Evolutionary conservation across 2,797 vertebrate species (phyloP).

Genomic region (Cottoperca gobio): DNA sequence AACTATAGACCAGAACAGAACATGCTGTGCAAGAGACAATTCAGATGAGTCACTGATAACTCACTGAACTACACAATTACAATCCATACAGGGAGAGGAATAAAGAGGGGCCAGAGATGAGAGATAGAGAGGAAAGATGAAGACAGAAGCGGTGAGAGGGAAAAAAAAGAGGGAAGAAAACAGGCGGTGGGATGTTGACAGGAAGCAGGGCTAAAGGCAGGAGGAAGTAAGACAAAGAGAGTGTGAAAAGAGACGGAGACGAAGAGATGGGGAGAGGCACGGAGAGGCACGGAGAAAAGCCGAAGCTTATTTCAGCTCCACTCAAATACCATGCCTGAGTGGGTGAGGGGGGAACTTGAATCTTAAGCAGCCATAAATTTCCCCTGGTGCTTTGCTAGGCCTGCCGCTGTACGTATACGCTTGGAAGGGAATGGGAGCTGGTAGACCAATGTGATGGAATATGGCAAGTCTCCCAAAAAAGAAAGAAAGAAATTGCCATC

Average conservation of each 20-base stretch:
- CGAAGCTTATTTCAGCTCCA: constrained; percentile 34
- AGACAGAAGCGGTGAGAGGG: constrained; percentile 7
- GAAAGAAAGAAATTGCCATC: constrained; percentile 34
- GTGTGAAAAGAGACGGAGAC: constrained; percentile 14
- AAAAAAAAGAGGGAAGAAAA: not conserved
- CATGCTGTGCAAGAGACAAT: constrained; percentile 20
- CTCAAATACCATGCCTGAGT: constrained; percentile 57
- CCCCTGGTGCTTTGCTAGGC: constrained; percentile 47
- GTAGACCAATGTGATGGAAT: constrained; percentile 19
- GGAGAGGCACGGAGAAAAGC: constrained; percentile 3
- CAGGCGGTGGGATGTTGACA: not conserved
- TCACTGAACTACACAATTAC: constrained; percentile 23
- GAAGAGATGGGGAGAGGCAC: not conserved
- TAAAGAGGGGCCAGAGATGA: not conserved
- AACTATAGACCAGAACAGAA: constrained; percentile 28
- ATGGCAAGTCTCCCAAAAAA: constrained; percentile 25
- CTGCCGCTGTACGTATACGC: constrained; percentile 23
- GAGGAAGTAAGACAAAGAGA: not conserved
- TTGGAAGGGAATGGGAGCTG: constrained; percentile 32
- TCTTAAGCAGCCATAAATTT: constrained; percentile 59
- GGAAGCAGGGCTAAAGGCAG: not conserved
- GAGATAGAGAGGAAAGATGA: not conserved
- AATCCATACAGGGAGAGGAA: constrained; percentile 8
- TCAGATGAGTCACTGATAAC: constrained; percentile 53
- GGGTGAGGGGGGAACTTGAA: constrained; percentile 41